A percentile compares a stretch with the other conserved stretches of the same genome.
Conservation (phyloP, 2,797 vertebrate species). For the Varecia variegata region DNA sequence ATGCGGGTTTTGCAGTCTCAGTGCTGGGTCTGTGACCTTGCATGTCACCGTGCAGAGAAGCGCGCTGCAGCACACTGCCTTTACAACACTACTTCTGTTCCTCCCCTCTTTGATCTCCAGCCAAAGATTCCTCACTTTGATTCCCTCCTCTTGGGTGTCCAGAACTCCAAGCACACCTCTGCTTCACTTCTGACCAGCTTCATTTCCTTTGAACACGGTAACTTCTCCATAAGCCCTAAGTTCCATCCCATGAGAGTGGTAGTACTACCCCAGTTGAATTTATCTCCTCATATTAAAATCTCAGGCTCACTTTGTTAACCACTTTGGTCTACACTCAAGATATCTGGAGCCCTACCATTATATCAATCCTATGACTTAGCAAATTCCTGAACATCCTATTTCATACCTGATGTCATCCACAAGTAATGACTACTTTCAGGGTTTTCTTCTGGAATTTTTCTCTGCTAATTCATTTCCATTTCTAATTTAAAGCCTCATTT, state of each 20-base stretch:
- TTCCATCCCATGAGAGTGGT: neutral
- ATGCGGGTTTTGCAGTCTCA: constrained; percentile 41
- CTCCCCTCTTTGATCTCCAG: constrained; percentile 62
- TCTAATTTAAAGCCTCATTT: constrained; percentile 4
- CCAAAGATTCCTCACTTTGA: constrained; percentile 59
- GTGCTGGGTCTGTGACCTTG: constrained; percentile 6
- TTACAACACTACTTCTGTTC: neutral
- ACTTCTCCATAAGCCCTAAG: neutral
- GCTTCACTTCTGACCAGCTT: neutral
- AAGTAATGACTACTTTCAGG: neutral
- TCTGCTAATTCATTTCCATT: neutral
- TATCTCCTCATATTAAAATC: neutral
- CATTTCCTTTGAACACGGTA: neutral
- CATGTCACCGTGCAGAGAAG: neutral
- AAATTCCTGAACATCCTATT: neutral
- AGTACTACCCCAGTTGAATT: neutral
- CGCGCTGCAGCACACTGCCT: neutral
- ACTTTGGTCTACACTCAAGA: neutral
- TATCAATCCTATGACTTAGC: neutral
- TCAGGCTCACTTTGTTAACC: neutral
- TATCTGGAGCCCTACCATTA: neutral
- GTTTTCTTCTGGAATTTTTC: neutral
- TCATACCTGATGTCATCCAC: neutral
- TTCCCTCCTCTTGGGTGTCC: neutral
- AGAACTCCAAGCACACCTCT: neutral